A percentile compares a stretch with the other conserved stretches of the same genome.
Evolutionary conservation across 1,140 invertebrate species (phyloP).

Genomic region (Drosophila nigrodunni): DNA sequence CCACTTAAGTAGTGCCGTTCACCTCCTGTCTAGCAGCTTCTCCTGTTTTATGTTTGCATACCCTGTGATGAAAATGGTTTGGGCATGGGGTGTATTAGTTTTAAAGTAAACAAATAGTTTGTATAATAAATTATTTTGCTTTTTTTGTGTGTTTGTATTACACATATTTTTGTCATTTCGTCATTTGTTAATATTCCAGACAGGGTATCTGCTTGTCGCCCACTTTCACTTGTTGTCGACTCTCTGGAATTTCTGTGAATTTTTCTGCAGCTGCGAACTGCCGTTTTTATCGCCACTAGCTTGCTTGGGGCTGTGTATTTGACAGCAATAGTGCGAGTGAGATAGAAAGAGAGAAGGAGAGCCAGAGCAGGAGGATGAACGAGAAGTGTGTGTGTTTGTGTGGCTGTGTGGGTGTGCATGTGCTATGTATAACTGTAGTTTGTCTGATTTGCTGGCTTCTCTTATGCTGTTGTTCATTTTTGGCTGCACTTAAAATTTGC

Average conservation of each 20-base stretch:
- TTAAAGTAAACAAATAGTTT: too few relatives aligned
- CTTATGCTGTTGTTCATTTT: slow-evolving; percentile 14
- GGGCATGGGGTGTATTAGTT: too few relatives aligned
- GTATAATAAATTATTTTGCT: too few relatives aligned
- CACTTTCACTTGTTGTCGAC: background rate
- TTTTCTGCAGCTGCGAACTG: slow-evolving; percentile 41
- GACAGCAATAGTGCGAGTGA: background rate
- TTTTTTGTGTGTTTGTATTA: too few relatives aligned
- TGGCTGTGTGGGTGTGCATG: background rate
- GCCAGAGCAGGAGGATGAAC: background rate
- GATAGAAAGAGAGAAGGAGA: background rate
- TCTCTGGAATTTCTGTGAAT: slow-evolving; percentile 1
- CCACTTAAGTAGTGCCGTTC: slow-evolving; percentile 73
- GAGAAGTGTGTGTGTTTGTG: background rate
- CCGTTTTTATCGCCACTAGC: slow-evolving; percentile 25
- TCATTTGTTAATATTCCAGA: too few relatives aligned
- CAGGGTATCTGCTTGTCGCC: slow-evolving; percentile 5
- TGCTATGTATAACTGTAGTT: background rate
- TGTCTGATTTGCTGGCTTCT: background rate
- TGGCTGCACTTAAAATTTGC: slow-evolving; percentile 37
- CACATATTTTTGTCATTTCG: too few relatives aligned
- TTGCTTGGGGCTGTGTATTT: slow-evolving; percentile 12
- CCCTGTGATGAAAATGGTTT: slow-evolving; percentile 4
- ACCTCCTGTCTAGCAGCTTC: slow-evolving; percentile 52
- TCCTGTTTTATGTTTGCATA: slow-evolving; percentile 24